These are phyloP conservation scores for Anableps anableps DNA, from an alignment of 2,797 vertebrate genomes.

Conservation along the genomic window DNA sequence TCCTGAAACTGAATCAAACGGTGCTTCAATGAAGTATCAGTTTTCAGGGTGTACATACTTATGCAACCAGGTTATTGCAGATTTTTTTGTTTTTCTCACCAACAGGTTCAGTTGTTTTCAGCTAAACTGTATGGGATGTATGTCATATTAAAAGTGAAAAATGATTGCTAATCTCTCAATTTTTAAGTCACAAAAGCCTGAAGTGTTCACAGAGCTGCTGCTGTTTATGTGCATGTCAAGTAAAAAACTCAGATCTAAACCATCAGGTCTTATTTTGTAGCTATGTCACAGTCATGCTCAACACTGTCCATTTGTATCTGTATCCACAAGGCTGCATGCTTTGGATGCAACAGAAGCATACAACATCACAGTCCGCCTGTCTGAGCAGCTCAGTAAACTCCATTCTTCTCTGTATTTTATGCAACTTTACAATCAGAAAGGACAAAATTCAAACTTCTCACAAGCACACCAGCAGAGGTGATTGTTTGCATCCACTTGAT, in stretches of 20 bases:
- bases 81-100: background rate
- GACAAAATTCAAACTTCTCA: conserved; percentile 28
- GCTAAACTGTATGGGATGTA: background rate
- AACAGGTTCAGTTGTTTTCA: background rate
- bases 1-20: background rate
- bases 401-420: conserved; percentile 14
- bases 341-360: background rate
- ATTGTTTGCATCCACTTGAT: conserved; percentile 63
- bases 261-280: background rate
- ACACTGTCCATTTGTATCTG: background rate
- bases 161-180: background rate
- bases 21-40: background rate
- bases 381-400: conserved; percentile 6
- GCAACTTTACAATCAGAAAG: conserved; percentile 20
- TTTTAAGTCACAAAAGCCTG: background rate
- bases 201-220: background rate
- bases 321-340: background rate
- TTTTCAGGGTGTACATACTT: background rate
- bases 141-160: background rate
- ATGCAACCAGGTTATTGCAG: background rate
- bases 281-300: background rate
- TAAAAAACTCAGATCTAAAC: background rate
- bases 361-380: background rate
- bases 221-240: background rate
- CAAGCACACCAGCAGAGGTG: conserved; percentile 43